These are phyloP conservation scores for Cinclus cinclus DNA, from an alignment of 2,113 vertebrate genomes.

Conservation along the genomic window DNA sequence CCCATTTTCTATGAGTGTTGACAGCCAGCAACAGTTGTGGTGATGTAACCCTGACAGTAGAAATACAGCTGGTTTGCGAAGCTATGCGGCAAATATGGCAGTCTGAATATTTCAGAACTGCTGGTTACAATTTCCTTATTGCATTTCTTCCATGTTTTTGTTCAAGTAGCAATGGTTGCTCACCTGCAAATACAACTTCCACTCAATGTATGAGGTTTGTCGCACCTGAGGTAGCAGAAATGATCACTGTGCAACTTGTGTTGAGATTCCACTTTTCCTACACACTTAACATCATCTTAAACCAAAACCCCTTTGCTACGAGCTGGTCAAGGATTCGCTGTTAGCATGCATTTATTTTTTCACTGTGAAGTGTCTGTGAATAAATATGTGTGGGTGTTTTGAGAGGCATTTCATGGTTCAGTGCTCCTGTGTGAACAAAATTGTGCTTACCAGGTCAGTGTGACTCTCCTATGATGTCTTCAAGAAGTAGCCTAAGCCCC, in stretches of 20 bases:
- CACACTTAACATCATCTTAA: background rate
- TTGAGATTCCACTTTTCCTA: background rate
- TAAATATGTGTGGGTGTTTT: background rate
- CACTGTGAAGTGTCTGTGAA: background rate
- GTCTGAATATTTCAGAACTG: background rate
- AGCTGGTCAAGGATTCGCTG: background rate
- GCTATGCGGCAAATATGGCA: rapidly evolving
- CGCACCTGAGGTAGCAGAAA: background rate
- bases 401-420: background rate
- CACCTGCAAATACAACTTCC: background rate
- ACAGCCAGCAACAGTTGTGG: background rate
- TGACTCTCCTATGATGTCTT: background rate
- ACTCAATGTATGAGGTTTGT: background rate
- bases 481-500: background rate
- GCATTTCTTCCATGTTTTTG: background rate
- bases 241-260: rapidly evolving
- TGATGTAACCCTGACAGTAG: background rate
- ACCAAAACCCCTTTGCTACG: background rate
- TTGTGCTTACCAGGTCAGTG: background rate
- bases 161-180: background rate
- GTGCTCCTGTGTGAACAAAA: background rate
- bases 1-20: background rate
- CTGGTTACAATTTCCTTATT: background rate
- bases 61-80: background rate
- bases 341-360: background rate